Evolutionary conservation across 2,888 invertebrate genomes (phyloP).

Genomic region (Drosophila mulleri): DNA sequence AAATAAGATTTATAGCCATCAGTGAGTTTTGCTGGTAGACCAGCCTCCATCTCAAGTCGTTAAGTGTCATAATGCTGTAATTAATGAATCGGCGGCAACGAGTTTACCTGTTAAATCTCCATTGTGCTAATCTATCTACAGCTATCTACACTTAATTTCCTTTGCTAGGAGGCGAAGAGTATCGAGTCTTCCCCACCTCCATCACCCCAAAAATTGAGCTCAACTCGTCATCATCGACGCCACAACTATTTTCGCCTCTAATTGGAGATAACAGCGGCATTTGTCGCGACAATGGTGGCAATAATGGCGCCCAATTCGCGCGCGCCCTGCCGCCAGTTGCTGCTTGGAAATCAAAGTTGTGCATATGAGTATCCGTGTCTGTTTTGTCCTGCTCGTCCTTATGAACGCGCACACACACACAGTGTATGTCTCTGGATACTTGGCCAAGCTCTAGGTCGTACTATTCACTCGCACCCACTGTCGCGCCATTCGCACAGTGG

Average conservation of each 20-base stretch:
- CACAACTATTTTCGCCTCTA: constrained; percentile 63
- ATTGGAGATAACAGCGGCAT: constrained; percentile 69
- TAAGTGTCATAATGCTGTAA: not conserved
- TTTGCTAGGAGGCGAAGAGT: not conserved
- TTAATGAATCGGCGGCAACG: not conserved
- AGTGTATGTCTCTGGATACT: constrained; percentile 4
- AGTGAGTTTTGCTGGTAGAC: too few relatives aligned
- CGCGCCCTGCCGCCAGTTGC: constrained; percentile 49
- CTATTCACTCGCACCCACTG: constrained; percentile 54
- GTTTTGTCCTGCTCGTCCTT: constrained; percentile 47
- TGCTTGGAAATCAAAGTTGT: constrained; percentile 71
- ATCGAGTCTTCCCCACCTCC: not conserved
- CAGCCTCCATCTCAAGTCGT: too few relatives aligned
- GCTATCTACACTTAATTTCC: too few relatives aligned
- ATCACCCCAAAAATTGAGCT: constrained; percentile 7
- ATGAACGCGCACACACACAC: not conserved
- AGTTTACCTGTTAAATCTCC: not conserved
- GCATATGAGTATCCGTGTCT: constrained; percentile 59
- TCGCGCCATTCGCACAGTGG: constrained; percentile 59
- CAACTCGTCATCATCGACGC: constrained; percentile 43
- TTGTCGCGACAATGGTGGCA: constrained; percentile 79
- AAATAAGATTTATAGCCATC: too few relatives aligned
- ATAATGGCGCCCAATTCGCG: constrained; percentile 75
- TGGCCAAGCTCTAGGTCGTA: constrained; percentile 55
- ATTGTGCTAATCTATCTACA: too few relatives aligned